phyloP scores from a whole-genome alignment of 2,888 invertebrate species.

The Nomada ferruginata region DNA sequence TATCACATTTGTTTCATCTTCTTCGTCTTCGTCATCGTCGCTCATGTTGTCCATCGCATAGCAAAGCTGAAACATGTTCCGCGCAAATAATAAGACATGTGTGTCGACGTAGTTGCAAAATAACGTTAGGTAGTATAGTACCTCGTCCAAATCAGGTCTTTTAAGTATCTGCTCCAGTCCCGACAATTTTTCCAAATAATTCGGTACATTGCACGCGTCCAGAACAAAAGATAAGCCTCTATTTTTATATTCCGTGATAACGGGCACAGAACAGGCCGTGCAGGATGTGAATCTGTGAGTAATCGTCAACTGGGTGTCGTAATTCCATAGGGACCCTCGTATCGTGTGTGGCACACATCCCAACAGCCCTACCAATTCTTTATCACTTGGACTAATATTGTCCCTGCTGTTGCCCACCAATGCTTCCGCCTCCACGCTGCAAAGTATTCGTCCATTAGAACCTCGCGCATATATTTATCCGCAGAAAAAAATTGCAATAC shows the following conservation, averaged over 20 bases:
- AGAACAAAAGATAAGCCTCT: constrained; percentile 86
- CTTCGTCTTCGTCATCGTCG: constrained; percentile 70
- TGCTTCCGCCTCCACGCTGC: constrained; percentile 78
- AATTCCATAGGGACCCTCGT: constrained; percentile 94
- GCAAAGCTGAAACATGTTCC: constrained; percentile 75
- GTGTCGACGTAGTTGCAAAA: background rate
- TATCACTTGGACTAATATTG: constrained; percentile 79
- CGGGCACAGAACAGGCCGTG: constrained; percentile 92
- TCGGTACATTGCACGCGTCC: constrained; percentile 87
- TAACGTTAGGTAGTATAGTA: constrained; percentile 43
- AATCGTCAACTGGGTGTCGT: constrained; percentile 92
- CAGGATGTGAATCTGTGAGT: constrained; percentile 95
- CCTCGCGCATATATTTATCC: background rate
- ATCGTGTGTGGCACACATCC: constrained; percentile 97
- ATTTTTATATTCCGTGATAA: constrained; percentile 80
- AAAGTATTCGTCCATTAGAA: background rate
- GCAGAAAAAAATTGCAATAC: background rate
- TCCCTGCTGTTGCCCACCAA: constrained; percentile 85
- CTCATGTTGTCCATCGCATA: constrained; percentile 77
- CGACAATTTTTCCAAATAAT: constrained; percentile 87
- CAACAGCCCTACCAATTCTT: constrained; percentile 87
- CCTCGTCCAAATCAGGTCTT: constrained; percentile 81
- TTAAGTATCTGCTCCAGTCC: constrained; percentile 85
- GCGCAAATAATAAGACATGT: background rate
- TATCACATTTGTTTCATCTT: constrained; percentile 13